A percentile compares a stretch with the other conserved stretches of the same genome.
Evolutionary conservation across 1,140 invertebrate species (phyloP).

Genomic region (Calephelis virginiensis): DNA sequence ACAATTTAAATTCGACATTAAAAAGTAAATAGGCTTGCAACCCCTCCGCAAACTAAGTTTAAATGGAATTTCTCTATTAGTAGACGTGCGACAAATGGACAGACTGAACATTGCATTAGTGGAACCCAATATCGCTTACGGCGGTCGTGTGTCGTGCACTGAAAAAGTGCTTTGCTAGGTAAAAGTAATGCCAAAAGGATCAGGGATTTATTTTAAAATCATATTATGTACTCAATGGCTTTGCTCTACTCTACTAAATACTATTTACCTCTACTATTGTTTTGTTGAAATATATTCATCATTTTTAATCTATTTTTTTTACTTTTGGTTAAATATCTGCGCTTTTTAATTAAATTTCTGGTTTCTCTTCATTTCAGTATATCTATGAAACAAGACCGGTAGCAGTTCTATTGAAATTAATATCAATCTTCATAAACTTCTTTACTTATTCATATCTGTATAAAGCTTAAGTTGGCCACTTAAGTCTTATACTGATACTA

Average conservation of each 20-base stretch:
- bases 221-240: too few relatives aligned
- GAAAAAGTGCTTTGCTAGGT: slow-evolving; percentile 27
- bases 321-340: too few relatives aligned
- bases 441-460: slow-evolving; percentile 2
- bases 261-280: too few relatives aligned
- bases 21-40: slow-evolving; percentile 43
- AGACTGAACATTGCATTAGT: slow-evolving; percentile 57
- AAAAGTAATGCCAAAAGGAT: slow-evolving; percentile 20
- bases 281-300: too few relatives aligned
- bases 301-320: too few relatives aligned
- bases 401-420: slow-evolving; percentile 5
- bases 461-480: too few relatives aligned
- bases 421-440: slow-evolving; percentile 8
- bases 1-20: slow-evolving; percentile 44
- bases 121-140: slow-evolving; percentile 43
- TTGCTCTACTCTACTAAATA: background rate
- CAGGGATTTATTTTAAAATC: slow-evolving; percentile 1
- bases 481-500: too few relatives aligned
- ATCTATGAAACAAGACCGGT: background rate
- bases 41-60: slow-evolving; percentile 42
- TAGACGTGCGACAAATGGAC: slow-evolving; percentile 58
- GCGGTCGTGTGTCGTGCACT: slow-evolving; percentile 39
- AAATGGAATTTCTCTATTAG: slow-evolving; percentile 62
- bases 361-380: background rate
- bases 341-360: too few relatives aligned